These are phyloP conservation scores for Geothlypis trichas DNA, from an alignment of 2,113 vertebrate species.

Conservation along the genomic window DNA sequence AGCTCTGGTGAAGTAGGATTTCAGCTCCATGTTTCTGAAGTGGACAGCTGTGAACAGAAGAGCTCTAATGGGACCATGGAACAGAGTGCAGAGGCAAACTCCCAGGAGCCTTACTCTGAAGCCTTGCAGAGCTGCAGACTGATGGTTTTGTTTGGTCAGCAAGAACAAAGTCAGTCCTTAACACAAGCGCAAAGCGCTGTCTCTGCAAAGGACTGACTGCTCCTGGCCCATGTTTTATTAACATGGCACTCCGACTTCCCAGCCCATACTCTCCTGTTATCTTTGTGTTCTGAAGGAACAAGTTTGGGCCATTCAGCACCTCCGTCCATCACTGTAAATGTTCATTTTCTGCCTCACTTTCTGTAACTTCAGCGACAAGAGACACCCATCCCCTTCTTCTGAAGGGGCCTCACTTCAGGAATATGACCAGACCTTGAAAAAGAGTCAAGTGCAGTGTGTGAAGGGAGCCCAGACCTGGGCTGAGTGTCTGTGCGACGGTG, in stretches of 20 bases:
- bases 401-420: not conserved
- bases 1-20: not conserved
- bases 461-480: not conserved
- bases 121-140: not conserved
- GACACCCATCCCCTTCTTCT: not conserved
- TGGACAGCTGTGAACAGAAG: not conserved
- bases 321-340: not conserved
- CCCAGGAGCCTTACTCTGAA: not conserved
- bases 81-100: not conserved
- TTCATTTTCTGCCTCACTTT: not conserved
- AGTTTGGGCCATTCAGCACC: not conserved
- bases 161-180: not conserved
- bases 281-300: not conserved
- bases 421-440: not conserved
- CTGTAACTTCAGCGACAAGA: not conserved
- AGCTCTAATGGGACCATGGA: no score
- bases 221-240: not conserved
- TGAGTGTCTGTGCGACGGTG: accelerated
- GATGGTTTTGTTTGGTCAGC: not conserved
- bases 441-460: no score
- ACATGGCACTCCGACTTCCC: not conserved
- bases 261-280: not conserved
- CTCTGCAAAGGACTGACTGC: not conserved
- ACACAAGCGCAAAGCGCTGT: not conserved
- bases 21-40: not conserved